Conservation (phyloP, 2,113 vertebrate genomes). For the Brachypteracias leptosomus region DNA sequence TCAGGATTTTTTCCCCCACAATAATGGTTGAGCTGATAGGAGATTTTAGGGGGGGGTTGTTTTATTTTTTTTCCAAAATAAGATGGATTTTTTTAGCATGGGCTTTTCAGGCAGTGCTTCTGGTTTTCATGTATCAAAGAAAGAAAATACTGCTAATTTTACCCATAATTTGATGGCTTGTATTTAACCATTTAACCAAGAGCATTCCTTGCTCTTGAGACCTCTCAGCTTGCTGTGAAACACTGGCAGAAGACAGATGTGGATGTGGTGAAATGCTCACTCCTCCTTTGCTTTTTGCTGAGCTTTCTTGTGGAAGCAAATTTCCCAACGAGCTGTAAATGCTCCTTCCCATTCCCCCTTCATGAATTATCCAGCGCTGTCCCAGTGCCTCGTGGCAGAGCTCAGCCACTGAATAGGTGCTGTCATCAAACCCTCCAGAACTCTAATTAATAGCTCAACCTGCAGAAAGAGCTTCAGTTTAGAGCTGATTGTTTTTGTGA, state of each 20-base stretch:
- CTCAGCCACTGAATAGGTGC: not conserved
- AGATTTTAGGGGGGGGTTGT: not conserved
- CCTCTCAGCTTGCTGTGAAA: not conserved
- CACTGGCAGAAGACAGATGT: not conserved
- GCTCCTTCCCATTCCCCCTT: not conserved
- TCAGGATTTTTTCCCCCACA: not conserved
- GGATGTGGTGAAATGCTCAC: not conserved
- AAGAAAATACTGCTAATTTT: conserved; percentile 12
- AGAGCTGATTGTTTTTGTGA: not conserved
- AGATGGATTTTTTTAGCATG: not conserved
- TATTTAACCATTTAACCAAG: too few relatives aligned
- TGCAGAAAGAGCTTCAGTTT: conserved; percentile 23
- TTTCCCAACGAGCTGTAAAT: not conserved
- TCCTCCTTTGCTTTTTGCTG: not conserved
- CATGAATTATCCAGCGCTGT: conserved; percentile 5
- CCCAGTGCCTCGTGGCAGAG: not conserved
- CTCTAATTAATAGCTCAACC: conserved; percentile 35
- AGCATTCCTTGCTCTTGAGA: not conserved
- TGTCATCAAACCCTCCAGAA: conserved; percentile 13
- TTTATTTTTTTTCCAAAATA: not conserved
- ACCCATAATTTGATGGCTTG: not conserved
- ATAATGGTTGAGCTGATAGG: not conserved
- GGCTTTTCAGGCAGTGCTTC: not conserved
- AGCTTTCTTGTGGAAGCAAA: not conserved
- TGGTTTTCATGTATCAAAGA: not conserved